These are phyloP conservation scores for Gorsachius goisagi DNA, from an alignment of 2,113 vertebrate species.

Conservation along the genomic window DNA sequence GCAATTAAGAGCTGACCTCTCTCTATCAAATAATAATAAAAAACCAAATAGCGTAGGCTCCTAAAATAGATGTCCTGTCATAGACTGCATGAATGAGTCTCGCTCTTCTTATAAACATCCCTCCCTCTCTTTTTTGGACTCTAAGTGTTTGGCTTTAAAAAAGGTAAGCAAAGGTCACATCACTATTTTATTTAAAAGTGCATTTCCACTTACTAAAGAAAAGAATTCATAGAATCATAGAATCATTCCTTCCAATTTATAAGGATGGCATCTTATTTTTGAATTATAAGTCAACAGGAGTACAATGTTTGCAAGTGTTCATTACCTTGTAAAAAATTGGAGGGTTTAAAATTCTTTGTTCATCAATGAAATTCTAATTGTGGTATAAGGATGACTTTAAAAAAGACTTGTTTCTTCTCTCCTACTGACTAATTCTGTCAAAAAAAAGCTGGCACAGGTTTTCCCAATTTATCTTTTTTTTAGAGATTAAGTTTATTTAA, in stretches of 20 bases:
- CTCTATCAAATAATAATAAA: rapidly evolving
- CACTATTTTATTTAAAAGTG: not conserved
- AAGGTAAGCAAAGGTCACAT: not conserved
- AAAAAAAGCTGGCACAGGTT: not conserved
- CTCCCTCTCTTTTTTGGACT: not conserved
- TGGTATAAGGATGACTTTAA: not conserved
- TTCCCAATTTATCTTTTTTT: not conserved
- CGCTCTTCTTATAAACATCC: not conserved
- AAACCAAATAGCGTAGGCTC: not conserved
- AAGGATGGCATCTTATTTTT: not conserved
- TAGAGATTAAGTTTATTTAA: not conserved
- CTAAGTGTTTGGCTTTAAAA: not conserved
- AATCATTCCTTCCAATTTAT: not conserved
- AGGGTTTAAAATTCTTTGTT: not conserved
- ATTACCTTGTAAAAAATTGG: not conserved
- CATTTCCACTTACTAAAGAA: not conserved
- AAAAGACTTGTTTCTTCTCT: not conserved
- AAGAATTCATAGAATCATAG: no score
- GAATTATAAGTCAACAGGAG: not conserved
- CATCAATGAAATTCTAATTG: not conserved
- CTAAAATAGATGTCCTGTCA: not conserved
- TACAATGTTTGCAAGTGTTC: not conserved
- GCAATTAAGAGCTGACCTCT: not conserved
- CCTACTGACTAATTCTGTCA: not conserved
- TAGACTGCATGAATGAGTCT: not conserved